Conservation (phyloP, 2,888 invertebrate species). For the Sceliomorpha sp. region DNA sequence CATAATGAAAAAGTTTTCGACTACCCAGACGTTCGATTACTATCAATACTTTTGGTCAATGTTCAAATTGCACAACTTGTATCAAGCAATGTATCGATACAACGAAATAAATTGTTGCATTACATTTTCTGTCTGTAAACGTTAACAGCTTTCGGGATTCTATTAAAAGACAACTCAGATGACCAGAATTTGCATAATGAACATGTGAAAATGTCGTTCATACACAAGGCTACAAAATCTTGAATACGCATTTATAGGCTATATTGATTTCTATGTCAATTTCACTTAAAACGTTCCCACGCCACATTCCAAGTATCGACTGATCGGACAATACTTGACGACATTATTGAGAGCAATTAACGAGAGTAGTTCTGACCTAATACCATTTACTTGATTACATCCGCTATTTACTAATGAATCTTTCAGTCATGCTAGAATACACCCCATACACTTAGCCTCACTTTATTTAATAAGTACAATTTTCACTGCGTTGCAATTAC, state of each 20-base stretch:
- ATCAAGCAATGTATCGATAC: not conserved
- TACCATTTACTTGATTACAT: conserved; percentile 4
- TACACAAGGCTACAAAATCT: too few relatives aligned
- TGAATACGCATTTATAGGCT: conserved; percentile 4
- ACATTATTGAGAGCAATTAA: conserved; percentile 5
- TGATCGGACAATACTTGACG: not conserved
- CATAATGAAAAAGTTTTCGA: conserved; percentile 4
- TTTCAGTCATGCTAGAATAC: not conserved
- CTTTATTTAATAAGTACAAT: not conserved
- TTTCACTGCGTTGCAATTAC: too few relatives aligned
- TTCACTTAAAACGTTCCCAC: not conserved
- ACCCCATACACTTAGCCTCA: not conserved
- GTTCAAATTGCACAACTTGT: conserved; percentile 3
- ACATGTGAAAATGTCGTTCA: too few relatives aligned
- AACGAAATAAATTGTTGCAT: not conserved
- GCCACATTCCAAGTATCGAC: conserved; percentile 1
- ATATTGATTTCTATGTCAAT: conserved; percentile 5
- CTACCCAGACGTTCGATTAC: not conserved
- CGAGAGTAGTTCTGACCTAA: conserved; percentile 1
- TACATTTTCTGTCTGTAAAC: too few relatives aligned
- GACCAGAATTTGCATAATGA: too few relatives aligned
- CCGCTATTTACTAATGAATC: conserved; percentile 1
- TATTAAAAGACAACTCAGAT: too few relatives aligned
- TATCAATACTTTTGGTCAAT: conserved; percentile 8
- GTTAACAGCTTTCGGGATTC: too few relatives aligned